Base-by-base conservation (phyloP, 2,797 vertebrate genomes). In the Diceros bicornis region DNA sequence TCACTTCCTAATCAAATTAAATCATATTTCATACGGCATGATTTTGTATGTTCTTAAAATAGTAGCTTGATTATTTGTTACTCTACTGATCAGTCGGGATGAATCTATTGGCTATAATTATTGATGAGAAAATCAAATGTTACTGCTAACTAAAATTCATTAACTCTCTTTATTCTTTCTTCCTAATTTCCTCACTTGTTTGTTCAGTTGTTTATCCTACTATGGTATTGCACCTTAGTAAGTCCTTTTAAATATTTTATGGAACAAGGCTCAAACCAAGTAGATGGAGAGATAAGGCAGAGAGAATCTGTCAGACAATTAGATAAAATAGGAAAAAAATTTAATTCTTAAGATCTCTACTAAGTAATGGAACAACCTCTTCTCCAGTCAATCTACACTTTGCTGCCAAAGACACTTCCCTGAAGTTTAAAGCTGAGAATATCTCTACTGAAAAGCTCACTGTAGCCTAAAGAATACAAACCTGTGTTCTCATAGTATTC, bases 1-100 rank as follows among this genome's bases (percentile, higher is more conserved):
- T 94, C 8, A 88, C 32, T n/a, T 84, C 21, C n/a, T n/a, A 74
- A 81, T 78, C 50, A 85, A 6, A 83, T 79, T 96, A 52, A 97
- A 59, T 57, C 6, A 72, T 29, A 69, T 82, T 89, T 96, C 69
- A 61, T 92, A 44, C 27, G 57, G 16, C n/a, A 66, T 84, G 9
- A 47, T 23, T 69, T 37, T 79, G 18, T 87, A 23, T 44, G 5
- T 55, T 93, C 34, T 92, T 95, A 61, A 94, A 93, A 68, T 50
- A 81, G 37, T 61, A 71, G 7, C 29, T 71, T 55, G 18, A 57
- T 74, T 91, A 13, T 55, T 91, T 68, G 47, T 81, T 72, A 77
- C 3, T 92, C 21, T 71, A 32, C 11, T 88, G 14, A 95, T 47
- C 1, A 92, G 6, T 7, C 34, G 88, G 4, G 21, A 75, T n/a